Evolutionary conservation across 2,113 vertebrate genomes (phyloP).

Genomic region (Psilopsiagon aymara): DNA sequence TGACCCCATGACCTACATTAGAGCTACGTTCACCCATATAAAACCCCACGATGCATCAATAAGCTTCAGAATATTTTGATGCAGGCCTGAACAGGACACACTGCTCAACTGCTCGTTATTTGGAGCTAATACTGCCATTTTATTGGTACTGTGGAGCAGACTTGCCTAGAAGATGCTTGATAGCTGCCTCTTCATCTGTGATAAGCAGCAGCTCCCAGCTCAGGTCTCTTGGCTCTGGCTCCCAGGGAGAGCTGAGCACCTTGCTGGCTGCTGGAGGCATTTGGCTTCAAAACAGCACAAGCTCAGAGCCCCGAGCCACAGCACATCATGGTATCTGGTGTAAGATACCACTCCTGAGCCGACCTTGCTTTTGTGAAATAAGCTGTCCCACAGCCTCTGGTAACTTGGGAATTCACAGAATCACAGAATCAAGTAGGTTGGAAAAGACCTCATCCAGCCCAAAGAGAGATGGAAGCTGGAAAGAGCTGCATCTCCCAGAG

Average conservation of each 20-base stretch:
- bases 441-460: background rate
- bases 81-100: background rate
- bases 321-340: accelerated
- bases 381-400: background rate
- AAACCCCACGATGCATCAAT: background rate
- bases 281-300: background rate
- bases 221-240: background rate
- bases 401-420: background rate
- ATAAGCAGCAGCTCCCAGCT: background rate
- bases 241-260: background rate
- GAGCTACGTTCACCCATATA: background rate
- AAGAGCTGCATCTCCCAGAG: background rate
- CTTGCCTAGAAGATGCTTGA: background rate
- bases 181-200: background rate
- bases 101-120: background rate
- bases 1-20: background rate
- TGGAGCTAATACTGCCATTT: background rate
- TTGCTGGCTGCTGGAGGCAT: background rate
- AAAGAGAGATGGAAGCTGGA: background rate
- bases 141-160: background rate
- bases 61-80: background rate
- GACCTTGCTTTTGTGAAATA: background rate
- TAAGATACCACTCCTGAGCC: background rate
- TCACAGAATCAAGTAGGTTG: background rate
- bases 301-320: background rate